Conservation (phyloP, 2,113 vertebrate genomes). For the Callipepla squamata region DNA sequence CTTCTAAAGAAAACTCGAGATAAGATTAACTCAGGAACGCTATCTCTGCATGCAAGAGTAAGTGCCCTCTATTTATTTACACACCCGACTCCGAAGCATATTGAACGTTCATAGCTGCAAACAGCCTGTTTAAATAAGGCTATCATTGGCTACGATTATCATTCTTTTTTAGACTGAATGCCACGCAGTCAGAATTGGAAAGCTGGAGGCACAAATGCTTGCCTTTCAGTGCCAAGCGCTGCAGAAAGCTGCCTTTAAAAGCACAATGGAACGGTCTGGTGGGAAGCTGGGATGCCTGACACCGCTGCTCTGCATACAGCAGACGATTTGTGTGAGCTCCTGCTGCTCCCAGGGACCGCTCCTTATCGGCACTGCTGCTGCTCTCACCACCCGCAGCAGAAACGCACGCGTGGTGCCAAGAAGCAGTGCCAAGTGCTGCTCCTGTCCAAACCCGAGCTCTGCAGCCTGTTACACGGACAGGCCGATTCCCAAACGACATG, state of each 20-base stretch:
- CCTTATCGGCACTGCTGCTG: slow-evolving; percentile 55
- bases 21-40: neutral
- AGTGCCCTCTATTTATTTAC: neutral
- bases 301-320: slow-evolving; percentile 49
- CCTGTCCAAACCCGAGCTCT: neutral
- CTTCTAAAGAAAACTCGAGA: neutral
- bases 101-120: neutral
- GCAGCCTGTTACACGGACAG: neutral
- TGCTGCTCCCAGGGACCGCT: slow-evolving; percentile 18
- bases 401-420: fast-evolving
- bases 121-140: neutral
- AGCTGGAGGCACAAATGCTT: slow-evolving; percentile 23
- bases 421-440: neutral
- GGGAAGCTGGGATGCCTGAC: slow-evolving; percentile 69
- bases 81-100: neutral
- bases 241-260: slow-evolving; percentile 55
- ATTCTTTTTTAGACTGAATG: neutral
- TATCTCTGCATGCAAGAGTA: neutral
- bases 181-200: neutral
- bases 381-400: neutral
- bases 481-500: neutral
- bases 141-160: neutral
- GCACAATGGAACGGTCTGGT: slow-evolving; percentile 66
- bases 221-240: slow-evolving; percentile 11
- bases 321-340: slow-evolving; percentile 71